Base-by-base conservation (phyloP, 2,113 vertebrate genomes). In the Bujurquina vittata region DNA sequence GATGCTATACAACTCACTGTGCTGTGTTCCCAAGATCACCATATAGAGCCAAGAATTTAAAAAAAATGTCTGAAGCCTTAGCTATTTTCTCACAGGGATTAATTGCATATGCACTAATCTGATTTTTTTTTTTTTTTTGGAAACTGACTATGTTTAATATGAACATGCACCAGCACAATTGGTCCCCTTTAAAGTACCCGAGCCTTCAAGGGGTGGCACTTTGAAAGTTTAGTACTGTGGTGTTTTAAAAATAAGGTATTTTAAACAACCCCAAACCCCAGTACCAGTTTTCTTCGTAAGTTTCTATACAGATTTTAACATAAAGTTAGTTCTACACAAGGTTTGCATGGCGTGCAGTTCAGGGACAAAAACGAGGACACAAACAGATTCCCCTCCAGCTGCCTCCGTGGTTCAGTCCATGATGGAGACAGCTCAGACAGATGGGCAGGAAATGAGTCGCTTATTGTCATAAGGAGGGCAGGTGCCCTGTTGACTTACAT, bases 401-500 rank as follows among this genome's bases (percentile, higher is more conserved):
- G 76, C 23, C 65, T 73, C 43, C 11, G 20, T 72, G 76, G 20
- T 79, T 79, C 49, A 76, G 76, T 79, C 75, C 31, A 10, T 11
- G 40, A 20, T 52, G 43, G 72, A 77, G 55, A 79, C 86, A 79
- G 75, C 31, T 87, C 22, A 83, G 85, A 79, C 83, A 80, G 52
- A 23, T 87, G 79, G 86, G 78, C 67, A 81, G 49, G 61, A 79
- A 65, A 86, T 22, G 82, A 83, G 56, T 18, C 35, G 67, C 61
- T 86, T 80, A 33, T 55, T 67, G 90, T 75, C 75, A 75, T 23
- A 61, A 61, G 55, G 72, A 85, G 55, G 37, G 63, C n/a, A 63
- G 61, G 76, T 29, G 54, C 43, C 56, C 57, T 85, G 74, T 80
- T 84, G 79, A n/a, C 79, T 87, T 63, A 31, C 40, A 61, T 92